Base-by-base conservation (phyloP, 2,888 invertebrate species). In the Oligia strigilis region DNA sequence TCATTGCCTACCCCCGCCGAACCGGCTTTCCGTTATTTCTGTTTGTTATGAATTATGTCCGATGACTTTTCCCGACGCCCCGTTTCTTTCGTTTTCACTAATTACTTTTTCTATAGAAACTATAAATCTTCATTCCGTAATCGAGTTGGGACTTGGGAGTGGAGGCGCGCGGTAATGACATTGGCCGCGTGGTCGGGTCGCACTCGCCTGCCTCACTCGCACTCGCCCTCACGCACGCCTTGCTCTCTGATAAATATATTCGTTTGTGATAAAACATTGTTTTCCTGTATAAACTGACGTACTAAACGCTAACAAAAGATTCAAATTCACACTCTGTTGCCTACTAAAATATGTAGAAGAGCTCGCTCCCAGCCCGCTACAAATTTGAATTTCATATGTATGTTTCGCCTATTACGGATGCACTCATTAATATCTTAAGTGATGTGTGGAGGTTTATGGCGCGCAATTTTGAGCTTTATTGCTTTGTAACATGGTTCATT, bases 331-430 rank as follows among this genome's bases (percentile, higher is more conserved):
- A 97, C 97, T 96, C 96, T 94, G 96, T 94, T 96, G 96, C 96
- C 95, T 96, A 95, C 95, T 97, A 96, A 97, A 97, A 96, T 96
- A 97, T 97, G 96, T 95, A 96, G 96, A 96, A 94, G 95, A 96
- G 95, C 95, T 94, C 93, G 95, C 95, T 96, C 94, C 96, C 94
- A 95, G 92, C 94, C 94, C 95, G 95, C 94, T 95, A 95, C 96
- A 96, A 96, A 97, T 97, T 97, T 97, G 96, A 97, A 97, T 97
- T 97, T 97, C 97, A 97, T 96, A 96, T 96, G 96, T 96, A 96
- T 97, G 96, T 96, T 97, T 96, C 96, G 93, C 95, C 96, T 97
- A 97, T 97, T 97, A 97, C 96, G 95, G 95, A 97, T 97, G 97
- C 97, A 95, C 96, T 97, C 97, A 97, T 97, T 97, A 97, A 97